Evolutionary conservation across 2,888 invertebrate species (phyloP), one percentile per base, ranked within the genome.

Genomic region (Leucozona laternaria): DNA sequence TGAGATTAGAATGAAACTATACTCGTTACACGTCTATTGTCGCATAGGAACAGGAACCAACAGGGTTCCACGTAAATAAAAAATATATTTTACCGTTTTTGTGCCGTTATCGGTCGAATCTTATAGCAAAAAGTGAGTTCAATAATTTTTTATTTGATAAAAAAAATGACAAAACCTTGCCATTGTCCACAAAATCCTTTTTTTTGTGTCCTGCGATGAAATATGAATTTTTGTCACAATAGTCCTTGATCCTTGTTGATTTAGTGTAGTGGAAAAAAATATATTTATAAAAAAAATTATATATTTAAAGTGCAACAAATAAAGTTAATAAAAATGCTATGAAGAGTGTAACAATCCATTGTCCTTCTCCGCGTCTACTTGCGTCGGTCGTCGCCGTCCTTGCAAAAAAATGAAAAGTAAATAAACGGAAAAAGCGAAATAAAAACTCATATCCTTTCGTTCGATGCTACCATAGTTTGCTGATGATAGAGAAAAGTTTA

Each of bases 231-330:
- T 58, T 45, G 57, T 37, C 53, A 71, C 75, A 76, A 85, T 66
- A 85, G 80, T 73, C 77, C 77, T 72, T 85, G 72, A 85, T 85
- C 80, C 80, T 62, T 78, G 77, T 70, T 85, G 78, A 82, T 78
- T 82, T 75, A 81, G 77, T 78, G 77, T 55, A 15, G 58, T 60
- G 58, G 17, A 48, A 37, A 60, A 64, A 60, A n/a, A 10, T n/a
- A n/a, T n/a, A n/a, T n/a, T 31, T 62, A 40, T 43, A 53, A 31
- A 57, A 11, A 64, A 34, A 48, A 71, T 37, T 34, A 58, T 28
- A 77, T 76, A 58, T 79, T 70, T 25, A 72, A 80, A 80, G 84
- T 80, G 84, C 76, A 85, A 80, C 79, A 76, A 68, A 71, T 73
- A 77, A 80, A 80, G 72, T 72, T 71, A 48, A 79, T 68, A 82